Base-by-base conservation (phyloP, 1,140 invertebrate species). In the Aphidius gifuensis region DNA sequence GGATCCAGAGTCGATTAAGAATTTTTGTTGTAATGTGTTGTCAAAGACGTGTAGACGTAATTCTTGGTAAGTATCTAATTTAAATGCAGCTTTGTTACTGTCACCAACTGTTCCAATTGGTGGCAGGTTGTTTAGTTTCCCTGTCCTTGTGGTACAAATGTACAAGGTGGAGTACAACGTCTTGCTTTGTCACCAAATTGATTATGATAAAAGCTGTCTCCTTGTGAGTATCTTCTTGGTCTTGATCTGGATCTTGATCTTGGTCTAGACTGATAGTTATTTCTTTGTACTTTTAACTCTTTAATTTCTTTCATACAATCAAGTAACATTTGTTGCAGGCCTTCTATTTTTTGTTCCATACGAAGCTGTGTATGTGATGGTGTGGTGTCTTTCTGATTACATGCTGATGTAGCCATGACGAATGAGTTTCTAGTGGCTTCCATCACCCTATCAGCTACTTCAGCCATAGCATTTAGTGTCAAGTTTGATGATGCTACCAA, bases 101-200 rank as follows among this genome's bases (percentile, higher is more conserved):
- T 48, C 21, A 16, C 5, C 5, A 48, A n/a, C n/a, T n/a, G n/a
- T n/a, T n/a, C n/a, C n/a, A n/a, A n/a, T n/a, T n/a, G n/a, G n/a
- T n/a, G n/a, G 21, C 46, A 48, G 46, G 9, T 48, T 9, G 4
- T 9, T 48, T 48, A 48, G 46, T 48, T 48, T 48, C 9, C 46
- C 46, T 48, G 46, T n/a, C 9, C 21, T 11, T 5, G 9, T n/a
- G 46, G 4, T n/a, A 11, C 5, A 48, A n/a, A 48, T 5, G 62
- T 58, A 45, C 67, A 73, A 11, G 69, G 69, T 8, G 45, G 40
- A 8, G 38, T 57, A 59, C 69, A 76, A 45, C 64, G 70, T 5
- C 9, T 53, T 5, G 74, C 68, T 45, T 62, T 45, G 7, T 57
- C 45, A 4, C 65, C 61, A 47, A 64, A 68, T 49, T 45, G 49